A percentile compares a stretch with the other conserved stretches of the same genome.
Evolutionary conservation across 2,113 vertebrate genomes (phyloP).

Genomic region (Orycteropus afer): DNA sequence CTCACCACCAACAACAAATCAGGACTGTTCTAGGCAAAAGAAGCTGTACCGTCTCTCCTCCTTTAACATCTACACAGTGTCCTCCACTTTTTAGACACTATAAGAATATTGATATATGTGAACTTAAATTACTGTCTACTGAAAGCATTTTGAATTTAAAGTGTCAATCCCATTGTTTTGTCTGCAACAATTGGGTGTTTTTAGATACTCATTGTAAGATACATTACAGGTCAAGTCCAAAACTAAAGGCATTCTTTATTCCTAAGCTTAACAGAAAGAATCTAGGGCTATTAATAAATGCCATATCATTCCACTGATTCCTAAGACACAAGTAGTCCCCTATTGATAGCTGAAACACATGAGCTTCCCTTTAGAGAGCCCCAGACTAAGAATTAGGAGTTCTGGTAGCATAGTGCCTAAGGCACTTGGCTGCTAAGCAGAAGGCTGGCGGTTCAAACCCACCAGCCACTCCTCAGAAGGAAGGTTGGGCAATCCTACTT

Average conservation of each 20-base stretch:
- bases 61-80: not conserved
- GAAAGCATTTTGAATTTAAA: conserved; percentile 14
- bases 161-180: not conserved
- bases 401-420: too few relatives aligned
- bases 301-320: not conserved
- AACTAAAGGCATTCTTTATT: not conserved
- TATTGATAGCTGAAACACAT: not conserved
- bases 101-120: not conserved
- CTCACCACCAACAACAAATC: too few relatives aligned
- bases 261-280: not conserved
- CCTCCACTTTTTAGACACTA: not conserved
- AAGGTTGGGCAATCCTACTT: too few relatives aligned
- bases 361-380: not conserved
- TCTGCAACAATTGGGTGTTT: not conserved
- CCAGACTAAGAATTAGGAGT: not conserved
- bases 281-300: not conserved
- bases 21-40: not conserved
- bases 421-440: too few relatives aligned
- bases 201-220: not conserved
- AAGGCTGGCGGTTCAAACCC: too few relatives aligned
- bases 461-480: too few relatives aligned
- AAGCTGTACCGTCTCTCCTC: not conserved
- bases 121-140: not conserved
- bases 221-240: not conserved
- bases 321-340: not conserved